phyloP scores from a whole-genome alignment of 2,888 invertebrate species.

The Pseudococcus viburni region DNA sequence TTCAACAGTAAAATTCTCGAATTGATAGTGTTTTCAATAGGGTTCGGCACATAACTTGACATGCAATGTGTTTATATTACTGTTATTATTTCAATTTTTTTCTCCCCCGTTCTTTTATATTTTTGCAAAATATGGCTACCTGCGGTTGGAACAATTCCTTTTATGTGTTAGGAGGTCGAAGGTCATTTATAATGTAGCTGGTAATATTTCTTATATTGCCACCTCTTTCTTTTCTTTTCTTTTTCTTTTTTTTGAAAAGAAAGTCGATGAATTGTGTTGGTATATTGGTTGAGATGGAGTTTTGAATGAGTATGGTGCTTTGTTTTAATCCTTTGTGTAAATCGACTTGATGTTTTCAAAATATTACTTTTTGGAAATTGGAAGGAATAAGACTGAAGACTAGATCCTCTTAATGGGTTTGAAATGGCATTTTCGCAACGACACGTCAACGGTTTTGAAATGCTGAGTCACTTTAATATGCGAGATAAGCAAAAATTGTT shows the following conservation, averaged over 20 bases:
- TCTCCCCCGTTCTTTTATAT: background rate
- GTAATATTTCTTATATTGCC: background rate
- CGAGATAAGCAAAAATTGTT: too few species aligned
- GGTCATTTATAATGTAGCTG: slow-evolving; percentile 13
- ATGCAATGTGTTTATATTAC: slow-evolving; percentile 18
- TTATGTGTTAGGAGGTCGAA: slow-evolving; percentile 27
- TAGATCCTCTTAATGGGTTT: too few species aligned
- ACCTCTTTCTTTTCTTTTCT: background rate
- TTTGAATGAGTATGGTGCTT: background rate
- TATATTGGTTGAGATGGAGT: background rate
- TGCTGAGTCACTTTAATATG: too few species aligned
- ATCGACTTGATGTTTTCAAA: background rate
- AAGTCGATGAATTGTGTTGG: background rate
- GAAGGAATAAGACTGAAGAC: too few species aligned
- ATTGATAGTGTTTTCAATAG: background rate
- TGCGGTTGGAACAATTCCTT: slow-evolving; percentile 3
- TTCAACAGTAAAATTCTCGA: slow-evolving; percentile 9
- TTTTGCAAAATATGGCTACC: slow-evolving; percentile 16
- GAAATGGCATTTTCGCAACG: too few species aligned
- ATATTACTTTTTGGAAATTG: too few species aligned
- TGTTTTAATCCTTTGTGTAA: background rate
- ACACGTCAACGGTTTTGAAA: too few species aligned
- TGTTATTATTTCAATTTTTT: slow-evolving; percentile 31
- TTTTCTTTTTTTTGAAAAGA: background rate
- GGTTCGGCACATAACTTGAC: background rate